A percentile compares a stretch with the other conserved stretches of the same genome.
These are phyloP conservation scores for Pollenia amentaria DNA, from an alignment of 2,888 invertebrate species.

Conservation along the genomic window DNA sequence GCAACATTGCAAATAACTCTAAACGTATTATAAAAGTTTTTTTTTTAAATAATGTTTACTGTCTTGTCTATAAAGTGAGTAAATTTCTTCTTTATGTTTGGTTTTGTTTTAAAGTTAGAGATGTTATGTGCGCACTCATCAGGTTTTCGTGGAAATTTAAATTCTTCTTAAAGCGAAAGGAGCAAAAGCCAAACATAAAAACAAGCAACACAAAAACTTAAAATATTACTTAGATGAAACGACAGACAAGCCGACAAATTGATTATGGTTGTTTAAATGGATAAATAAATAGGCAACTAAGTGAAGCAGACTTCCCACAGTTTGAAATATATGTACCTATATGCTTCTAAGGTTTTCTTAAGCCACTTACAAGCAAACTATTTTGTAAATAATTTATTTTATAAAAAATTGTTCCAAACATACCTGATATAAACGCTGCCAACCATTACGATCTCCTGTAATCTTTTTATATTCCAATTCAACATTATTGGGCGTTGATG, in stretches of 20 bases:
- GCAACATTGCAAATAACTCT: not conserved
- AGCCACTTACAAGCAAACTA: too few relatives aligned
- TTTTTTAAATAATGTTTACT: not conserved
- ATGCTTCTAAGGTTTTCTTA: too few relatives aligned
- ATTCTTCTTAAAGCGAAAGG: slow-evolving; percentile 77
- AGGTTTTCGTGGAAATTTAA: slow-evolving; percentile 82
- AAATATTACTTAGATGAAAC: slow-evolving; percentile 1
- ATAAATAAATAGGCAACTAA: not conserved
- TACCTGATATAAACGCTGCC: slow-evolving; percentile 91
- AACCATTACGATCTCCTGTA: slow-evolving; percentile 87
- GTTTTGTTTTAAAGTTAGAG: slow-evolving; percentile 62
- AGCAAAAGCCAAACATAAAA: slow-evolving; percentile 71
- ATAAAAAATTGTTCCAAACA: not conserved
- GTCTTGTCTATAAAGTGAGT: slow-evolving; percentile 23
- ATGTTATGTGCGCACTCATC: slow-evolving; percentile 79
- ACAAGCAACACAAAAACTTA: not conserved
- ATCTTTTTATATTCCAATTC: slow-evolving; percentile 91
- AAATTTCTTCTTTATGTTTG: not conserved
- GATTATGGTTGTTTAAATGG: not conserved
- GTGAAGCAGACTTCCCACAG: not conserved
- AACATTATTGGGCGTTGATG: slow-evolving; percentile 80
- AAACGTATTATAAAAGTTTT: not conserved
- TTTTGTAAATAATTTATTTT: too few relatives aligned
- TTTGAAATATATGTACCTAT: too few relatives aligned
- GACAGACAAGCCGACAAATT: not conserved